Conservation (phyloP, 2,797 vertebrate species). For the Oceanodroma leucorhoa region DNA sequence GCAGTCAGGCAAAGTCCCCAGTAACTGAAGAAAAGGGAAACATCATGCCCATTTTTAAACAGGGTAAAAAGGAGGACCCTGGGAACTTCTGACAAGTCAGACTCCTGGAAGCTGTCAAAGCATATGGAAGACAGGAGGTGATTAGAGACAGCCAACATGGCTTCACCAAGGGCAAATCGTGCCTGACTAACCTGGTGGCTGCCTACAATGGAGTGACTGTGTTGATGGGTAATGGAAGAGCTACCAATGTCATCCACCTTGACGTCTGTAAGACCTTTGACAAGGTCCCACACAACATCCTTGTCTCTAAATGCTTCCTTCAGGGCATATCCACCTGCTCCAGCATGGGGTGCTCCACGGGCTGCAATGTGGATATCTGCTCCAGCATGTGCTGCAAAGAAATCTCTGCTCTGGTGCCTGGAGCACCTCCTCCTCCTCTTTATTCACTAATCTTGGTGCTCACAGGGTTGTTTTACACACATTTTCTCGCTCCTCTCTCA, state of each 20-base stretch:
- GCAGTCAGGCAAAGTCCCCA: background rate
- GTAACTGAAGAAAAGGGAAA: background rate
- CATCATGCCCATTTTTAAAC: background rate
- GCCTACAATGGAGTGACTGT: background rate
- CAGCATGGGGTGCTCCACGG: no score
- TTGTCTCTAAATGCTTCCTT: background rate
- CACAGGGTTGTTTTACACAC: background rate
- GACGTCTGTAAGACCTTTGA: background rate
- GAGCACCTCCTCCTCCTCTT: background rate
- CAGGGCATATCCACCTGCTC: background rate
- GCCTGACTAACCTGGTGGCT: background rate
- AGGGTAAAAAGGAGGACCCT: background rate
- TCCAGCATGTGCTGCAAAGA: background rate
- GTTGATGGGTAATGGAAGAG: background rate
- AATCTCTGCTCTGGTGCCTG: background rate
- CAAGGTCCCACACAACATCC: background rate
- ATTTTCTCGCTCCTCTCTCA: background rate
- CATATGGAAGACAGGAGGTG: background rate
- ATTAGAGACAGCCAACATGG: background rate
- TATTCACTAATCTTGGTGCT: background rate
- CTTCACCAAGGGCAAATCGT: background rate
- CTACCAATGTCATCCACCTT: background rate
- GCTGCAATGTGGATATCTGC: background rate
- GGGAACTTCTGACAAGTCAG: background rate
- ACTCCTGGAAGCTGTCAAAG: background rate